phyloP scores from a whole-genome alignment of 2,888 invertebrate species.

The Heterodera filipjevi region DNA sequence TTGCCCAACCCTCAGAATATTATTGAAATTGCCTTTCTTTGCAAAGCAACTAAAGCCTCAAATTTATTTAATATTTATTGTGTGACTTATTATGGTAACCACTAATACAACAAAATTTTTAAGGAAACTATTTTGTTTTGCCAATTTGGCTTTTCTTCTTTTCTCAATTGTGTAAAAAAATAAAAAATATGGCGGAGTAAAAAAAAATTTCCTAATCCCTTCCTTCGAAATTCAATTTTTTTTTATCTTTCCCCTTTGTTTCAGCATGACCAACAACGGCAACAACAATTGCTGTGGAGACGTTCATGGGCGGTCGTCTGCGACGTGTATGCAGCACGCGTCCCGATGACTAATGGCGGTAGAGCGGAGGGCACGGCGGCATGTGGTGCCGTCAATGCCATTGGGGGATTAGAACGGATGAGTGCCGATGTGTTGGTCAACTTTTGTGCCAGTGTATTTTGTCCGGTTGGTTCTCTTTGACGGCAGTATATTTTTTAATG shows the following conservation, averaged over 20 bases:
- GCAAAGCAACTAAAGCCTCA: no score
- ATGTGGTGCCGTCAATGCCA: conserved; percentile 14
- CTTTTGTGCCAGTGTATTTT: conserved; percentile 37
- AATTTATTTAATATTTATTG: no score
- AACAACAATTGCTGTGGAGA: conserved; percentile 1
- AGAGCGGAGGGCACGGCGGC: neutral
- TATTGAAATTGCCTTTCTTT: no score
- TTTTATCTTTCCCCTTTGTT: neutral
- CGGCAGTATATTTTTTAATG: no score
- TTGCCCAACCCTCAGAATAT: no score
- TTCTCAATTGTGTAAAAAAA: no score
- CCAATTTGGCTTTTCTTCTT: no score
- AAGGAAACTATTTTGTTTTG: no score
- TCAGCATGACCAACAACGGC: neutral
- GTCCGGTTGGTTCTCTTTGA: no score
- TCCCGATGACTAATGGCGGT: neutral
- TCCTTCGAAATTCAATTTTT: neutral
- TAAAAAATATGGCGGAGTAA: no score
- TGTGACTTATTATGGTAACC: no score
- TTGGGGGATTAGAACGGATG: neutral
- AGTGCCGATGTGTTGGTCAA: conserved; percentile 36
- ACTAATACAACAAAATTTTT: no score
- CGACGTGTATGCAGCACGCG: neutral
- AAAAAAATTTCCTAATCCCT: neutral
- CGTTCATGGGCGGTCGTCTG: neutral